These are phyloP conservation scores for Kryptolebias marmoratus DNA, from an alignment of 2,113 vertebrate species.

Conservation along the genomic window DNA sequence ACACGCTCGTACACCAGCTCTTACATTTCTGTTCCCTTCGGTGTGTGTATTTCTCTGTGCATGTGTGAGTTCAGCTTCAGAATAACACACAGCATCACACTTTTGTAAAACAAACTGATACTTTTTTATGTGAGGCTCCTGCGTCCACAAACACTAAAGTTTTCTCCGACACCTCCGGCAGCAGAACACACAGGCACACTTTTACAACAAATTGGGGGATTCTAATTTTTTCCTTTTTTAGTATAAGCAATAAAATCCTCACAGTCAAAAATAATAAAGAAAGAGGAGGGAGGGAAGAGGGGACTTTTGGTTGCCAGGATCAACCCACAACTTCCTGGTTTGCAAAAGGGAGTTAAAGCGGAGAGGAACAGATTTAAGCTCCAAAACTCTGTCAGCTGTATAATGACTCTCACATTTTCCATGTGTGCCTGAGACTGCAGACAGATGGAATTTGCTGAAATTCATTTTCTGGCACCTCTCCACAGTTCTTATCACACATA, in stretches of 20 bases:
- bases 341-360: slow-evolving; percentile 80
- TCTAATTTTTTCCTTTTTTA: slow-evolving; percentile 81
- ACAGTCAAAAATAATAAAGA: slow-evolving; percentile 88
- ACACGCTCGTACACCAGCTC: background rate
- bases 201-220: slow-evolving; percentile 88
- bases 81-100: slow-evolving; percentile 37
- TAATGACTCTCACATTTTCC: slow-evolving; percentile 87
- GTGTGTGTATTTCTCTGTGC: slow-evolving; percentile 6
- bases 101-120: slow-evolving; percentile 26
- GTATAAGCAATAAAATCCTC: slow-evolving; percentile 83
- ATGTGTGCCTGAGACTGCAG: slow-evolving; percentile 49
- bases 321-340: slow-evolving; percentile 93
- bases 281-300: slow-evolving; percentile 63
- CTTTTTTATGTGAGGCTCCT: slow-evolving; percentile 17
- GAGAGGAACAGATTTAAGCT: slow-evolving; percentile 68
- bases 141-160: background rate
- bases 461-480: slow-evolving; percentile 42
- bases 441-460: slow-evolving; percentile 40
- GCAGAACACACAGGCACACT: slow-evolving; percentile 70
- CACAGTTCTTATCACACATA: slow-evolving; percentile 11
- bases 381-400: slow-evolving; percentile 81
- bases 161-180: slow-evolving; percentile 53
- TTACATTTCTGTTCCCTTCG: slow-evolving; percentile 13
- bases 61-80: slow-evolving; percentile 17
- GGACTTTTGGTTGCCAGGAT: slow-evolving; percentile 85